phyloP scores from a whole-genome alignment of 2,888 invertebrate species.

The Hypselothyrea guttata region DNA sequence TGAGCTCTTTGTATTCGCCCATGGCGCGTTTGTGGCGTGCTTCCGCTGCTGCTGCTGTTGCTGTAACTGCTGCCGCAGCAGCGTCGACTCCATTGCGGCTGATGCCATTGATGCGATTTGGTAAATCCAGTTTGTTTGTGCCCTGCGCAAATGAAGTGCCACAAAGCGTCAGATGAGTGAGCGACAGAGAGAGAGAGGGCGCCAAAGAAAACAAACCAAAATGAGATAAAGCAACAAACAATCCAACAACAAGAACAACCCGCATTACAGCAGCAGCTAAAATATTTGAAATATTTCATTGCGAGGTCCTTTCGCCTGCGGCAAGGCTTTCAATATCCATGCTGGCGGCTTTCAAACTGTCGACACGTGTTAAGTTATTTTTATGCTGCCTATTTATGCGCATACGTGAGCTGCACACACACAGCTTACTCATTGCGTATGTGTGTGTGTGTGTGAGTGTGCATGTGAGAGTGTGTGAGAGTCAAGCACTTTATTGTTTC shows the following conservation, averaged over 20 bases:
- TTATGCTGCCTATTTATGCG: constrained; percentile 76
- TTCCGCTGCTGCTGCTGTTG: constrained; percentile 46
- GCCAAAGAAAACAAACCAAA: constrained; percentile 20
- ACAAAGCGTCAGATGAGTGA: constrained; percentile 25
- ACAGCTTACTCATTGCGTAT: constrained; percentile 22
- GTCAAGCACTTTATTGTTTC: constrained; percentile 74
- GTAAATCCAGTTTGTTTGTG: constrained; percentile 65
- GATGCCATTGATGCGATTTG: constrained; percentile 62
- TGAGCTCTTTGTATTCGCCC: constrained; percentile 68
- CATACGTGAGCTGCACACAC: constrained; percentile 65
- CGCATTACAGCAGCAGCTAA: constrained; percentile 31
- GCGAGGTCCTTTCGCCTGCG: constrained; percentile 34
- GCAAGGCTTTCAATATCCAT: constrained; percentile 44
- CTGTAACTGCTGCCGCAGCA: constrained; percentile 18
- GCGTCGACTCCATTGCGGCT: constrained; percentile 30
- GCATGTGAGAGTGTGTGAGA: constrained; percentile 44
- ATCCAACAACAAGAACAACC: constrained; percentile 13
- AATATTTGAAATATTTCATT: constrained; percentile 69
- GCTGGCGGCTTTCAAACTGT: constrained; percentile 66
- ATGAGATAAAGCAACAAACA: constrained; percentile 27
- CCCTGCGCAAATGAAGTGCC: constrained; percentile 69
- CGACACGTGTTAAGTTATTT: constrained; percentile 80
- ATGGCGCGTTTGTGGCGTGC: constrained; percentile 76
- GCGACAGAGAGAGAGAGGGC: not conserved
- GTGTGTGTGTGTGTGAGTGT: constrained; percentile 11